Percentiles rank a stretch among this genome's conserved stretches.
Conservation (phyloP, 1,140 invertebrate genomes). For the Trachymyrmex cornetzi region DNA sequence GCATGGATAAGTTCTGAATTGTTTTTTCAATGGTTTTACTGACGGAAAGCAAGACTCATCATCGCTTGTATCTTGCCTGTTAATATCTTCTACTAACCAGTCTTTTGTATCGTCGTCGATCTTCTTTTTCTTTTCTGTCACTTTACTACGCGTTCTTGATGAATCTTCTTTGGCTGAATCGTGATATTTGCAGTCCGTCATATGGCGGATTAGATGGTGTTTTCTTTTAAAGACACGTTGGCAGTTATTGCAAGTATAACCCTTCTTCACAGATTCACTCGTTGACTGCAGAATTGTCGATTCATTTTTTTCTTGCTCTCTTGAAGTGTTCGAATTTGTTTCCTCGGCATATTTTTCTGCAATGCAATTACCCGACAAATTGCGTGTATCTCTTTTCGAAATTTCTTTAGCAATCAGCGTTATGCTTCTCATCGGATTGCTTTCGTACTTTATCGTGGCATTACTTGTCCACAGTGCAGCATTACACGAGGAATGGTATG, state of each 20-base stretch:
- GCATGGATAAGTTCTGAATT: slow-evolving; percentile 76
- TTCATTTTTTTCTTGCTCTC: not conserved
- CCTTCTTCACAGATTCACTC: not conserved
- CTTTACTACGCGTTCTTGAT: not conserved
- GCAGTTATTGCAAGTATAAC: slow-evolving; percentile 33
- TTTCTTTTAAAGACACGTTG: slow-evolving; percentile 34
- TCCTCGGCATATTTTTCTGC: not conserved
- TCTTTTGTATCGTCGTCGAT: not conserved
- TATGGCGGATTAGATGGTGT: slow-evolving; percentile 27
- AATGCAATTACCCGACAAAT: not conserved
- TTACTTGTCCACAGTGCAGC: slow-evolving; percentile 33
- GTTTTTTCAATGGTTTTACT: slow-evolving; percentile 40
- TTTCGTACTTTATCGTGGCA: slow-evolving; percentile 23
- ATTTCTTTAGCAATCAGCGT: slow-evolving; percentile 1
- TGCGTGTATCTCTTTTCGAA: not conserved
- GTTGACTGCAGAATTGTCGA: not conserved
- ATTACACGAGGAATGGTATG: slow-evolving; percentile 46
- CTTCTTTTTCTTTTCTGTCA: not conserved
- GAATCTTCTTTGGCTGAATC: not conserved
- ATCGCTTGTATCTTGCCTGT: not conserved
- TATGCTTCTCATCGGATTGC: not conserved
- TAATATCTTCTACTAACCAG: not conserved
- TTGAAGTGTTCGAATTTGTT: not conserved
- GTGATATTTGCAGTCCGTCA: not conserved
- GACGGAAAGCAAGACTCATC: not conserved